Base-by-base conservation (phyloP, 2,888 invertebrate species). In the Uropetala carovei region DNA sequence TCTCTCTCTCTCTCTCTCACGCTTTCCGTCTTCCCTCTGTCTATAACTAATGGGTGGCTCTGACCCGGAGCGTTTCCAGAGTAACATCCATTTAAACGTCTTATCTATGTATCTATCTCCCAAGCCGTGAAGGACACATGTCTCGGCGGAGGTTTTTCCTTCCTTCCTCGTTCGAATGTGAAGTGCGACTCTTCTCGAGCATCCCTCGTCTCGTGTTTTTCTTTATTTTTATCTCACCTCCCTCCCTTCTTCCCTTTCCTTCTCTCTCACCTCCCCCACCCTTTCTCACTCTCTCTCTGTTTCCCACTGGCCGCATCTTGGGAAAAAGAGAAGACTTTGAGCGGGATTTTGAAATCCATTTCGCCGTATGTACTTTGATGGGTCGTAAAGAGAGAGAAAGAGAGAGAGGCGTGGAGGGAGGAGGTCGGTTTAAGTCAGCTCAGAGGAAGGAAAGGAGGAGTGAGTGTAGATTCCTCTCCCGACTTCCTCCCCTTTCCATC, bases 161-260 rank as follows among this genome's bases (percentile, higher is more conserved):
- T 16, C 16, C 16, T 64, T 64, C 64, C 64, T 64, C 64, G 64
- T 14, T 64, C 64, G 16, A 16, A 64, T 14, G n/a, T n/a, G 64
- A 16, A 64, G 14, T 64, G 16, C 11, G 16, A 64, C n/a, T 64
- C 64, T 64, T 64, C n/a, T 64, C 64, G 16, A 64, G 7, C 16
- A 14, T 16, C 7, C n/a, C 64, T 64, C 7, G 7, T 64, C 7
- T 16, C 16, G 8, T 14, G 16, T 64, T 64, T 14, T 64, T 43
- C 43, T 64, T n/a, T 16, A 64, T 64, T 64, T 64, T 64, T 86
- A 27, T 59, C 86, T 27, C 86, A 59, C 59, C 30, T 68, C 57
- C 60, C 30, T 3, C n/a, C 85, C 5, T 59, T 4, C 82, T 27
- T 27, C 5, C 14, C 82, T 9, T 22, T 11, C 58, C 7, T 14